Evolutionary conservation across 2,888 invertebrate species (phyloP).

Genomic region (Pandemis heparana): DNA sequence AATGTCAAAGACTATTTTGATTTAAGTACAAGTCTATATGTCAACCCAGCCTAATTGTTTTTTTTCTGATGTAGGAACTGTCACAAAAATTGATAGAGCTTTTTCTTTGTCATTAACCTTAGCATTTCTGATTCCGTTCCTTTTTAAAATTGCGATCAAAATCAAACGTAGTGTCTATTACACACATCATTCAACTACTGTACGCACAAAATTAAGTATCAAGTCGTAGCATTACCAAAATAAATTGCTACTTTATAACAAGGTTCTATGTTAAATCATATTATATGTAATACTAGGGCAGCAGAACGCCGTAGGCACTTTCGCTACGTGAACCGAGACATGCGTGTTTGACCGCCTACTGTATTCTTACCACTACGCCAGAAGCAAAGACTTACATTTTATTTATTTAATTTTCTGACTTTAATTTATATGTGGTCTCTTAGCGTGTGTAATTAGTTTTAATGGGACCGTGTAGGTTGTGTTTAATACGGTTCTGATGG

Average conservation of each 20-base stretch:
- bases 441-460: slow-evolving; percentile 41
- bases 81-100: too few species aligned
- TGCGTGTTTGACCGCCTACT: slow-evolving; percentile 34
- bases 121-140: too few species aligned
- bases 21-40: too few species aligned
- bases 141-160: too few species aligned
- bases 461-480: slow-evolving; percentile 32
- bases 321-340: slow-evolving; percentile 11
- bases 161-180: not conserved
- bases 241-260: slow-evolving; percentile 19
- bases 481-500: slow-evolving; percentile 29
- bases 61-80: too few species aligned
- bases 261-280: slow-evolving; percentile 15
- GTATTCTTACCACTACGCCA: slow-evolving; percentile 21
- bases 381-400: slow-evolving; percentile 37
- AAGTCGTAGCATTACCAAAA: slow-evolving; percentile 7
- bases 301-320: slow-evolving; percentile 31
- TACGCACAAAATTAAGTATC: slow-evolving; percentile 12
- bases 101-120: too few species aligned
- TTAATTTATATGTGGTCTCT: slow-evolving; percentile 39
- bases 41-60: too few species aligned
- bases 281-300: slow-evolving; percentile 29
- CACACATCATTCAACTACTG: slow-evolving; percentile 13
- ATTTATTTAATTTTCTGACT: slow-evolving; percentile 40
- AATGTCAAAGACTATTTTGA: too few species aligned